Evolutionary conservation across 92 coral and sea anemone genomes (phyloP).

Genomic region (Phymanthus crucifer): DNA sequence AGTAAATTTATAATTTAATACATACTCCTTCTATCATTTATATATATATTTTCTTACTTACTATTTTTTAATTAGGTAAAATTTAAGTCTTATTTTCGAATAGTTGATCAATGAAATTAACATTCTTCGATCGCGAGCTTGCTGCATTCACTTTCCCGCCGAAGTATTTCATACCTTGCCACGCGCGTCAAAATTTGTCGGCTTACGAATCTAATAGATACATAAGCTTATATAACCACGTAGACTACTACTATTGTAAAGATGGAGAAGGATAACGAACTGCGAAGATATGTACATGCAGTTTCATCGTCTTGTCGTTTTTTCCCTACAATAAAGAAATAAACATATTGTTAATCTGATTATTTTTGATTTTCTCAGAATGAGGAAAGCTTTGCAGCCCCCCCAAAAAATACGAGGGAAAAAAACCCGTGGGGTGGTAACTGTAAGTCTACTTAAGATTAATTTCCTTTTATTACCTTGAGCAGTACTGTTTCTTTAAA

Average conservation of each 20-base stretch:
- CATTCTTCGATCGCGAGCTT: neutral
- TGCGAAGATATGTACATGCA: constrained; percentile 3
- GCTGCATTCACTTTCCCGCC: neutral
- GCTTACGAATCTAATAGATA: neutral
- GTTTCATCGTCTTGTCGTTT: neutral
- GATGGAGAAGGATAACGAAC: neutral
- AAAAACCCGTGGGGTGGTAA: neutral
- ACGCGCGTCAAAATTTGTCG: neutral
- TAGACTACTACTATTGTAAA: too few species aligned
- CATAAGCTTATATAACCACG: too few species aligned
- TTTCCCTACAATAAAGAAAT: constrained; percentile 1
- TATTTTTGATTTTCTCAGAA: neutral
- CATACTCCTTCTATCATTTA: neutral
- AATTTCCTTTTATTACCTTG: too few species aligned
- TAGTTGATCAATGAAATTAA: neutral
- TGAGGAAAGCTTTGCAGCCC: neutral
- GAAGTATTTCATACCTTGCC: neutral
- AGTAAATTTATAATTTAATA: neutral
- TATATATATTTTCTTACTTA: constrained; percentile 1
- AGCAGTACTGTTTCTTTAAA: neutral
- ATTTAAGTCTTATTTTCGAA: neutral
- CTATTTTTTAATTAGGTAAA: constrained; percentile 7
- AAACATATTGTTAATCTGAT: neutral
- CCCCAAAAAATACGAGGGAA: neutral
- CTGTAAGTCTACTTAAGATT: neutral